phyloP scores from a whole-genome alignment of 2,797 vertebrate species.

The Hemibagrus guttatus region DNA sequence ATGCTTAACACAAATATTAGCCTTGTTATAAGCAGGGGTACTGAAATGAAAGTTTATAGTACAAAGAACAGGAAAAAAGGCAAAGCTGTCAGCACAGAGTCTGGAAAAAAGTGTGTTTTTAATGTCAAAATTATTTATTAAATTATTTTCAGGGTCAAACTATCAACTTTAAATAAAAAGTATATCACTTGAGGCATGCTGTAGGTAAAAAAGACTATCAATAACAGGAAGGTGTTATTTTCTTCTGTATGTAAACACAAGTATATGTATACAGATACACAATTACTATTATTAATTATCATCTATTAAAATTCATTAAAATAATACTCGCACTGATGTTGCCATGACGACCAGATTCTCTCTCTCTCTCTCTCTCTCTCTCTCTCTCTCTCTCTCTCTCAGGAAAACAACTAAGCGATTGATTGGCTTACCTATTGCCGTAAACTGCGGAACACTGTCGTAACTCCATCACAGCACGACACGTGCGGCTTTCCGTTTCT shows the following conservation, averaged over 20 bases:
- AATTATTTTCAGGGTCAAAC: not conserved
- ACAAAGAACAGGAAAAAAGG: not conserved
- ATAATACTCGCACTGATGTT: not conserved
- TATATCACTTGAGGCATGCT: not conserved
- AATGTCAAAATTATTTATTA: not conserved
- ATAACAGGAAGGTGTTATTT: not conserved
- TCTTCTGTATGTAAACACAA: no score
- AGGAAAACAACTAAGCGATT: not conserved
- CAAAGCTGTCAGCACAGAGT: no score
- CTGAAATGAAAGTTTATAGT: not conserved
- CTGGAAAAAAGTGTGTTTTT: not conserved
- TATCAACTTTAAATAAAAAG: not conserved
- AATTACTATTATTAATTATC: no score
- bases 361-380: not conserved
- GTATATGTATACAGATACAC: no score
- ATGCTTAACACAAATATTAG: not conserved
- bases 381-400: no score
- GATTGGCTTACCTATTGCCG: constrained; percentile 43
- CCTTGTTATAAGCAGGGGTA: not conserved
- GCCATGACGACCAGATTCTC: not conserved
- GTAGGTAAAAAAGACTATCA: not conserved
- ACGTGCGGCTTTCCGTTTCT: constrained; percentile 12
- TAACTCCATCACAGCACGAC: constrained; percentile 46
- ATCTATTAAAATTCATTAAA: no score
- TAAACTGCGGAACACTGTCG: constrained; percentile 49